Base-by-base conservation (phyloP, 1,140 invertebrate genomes). In the Dendrolimus punctatus region DNA sequence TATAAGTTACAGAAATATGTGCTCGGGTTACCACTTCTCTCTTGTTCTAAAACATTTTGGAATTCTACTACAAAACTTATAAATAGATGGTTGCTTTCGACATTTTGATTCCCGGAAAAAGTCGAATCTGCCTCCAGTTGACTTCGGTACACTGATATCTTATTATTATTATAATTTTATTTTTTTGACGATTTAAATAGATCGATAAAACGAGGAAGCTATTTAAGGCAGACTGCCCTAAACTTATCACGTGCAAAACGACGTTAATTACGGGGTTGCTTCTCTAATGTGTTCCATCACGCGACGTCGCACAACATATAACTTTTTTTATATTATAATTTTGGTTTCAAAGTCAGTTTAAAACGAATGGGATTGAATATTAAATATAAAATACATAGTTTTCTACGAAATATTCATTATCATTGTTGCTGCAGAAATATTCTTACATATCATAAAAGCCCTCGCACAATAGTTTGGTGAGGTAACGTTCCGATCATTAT, bases 261-360 rank as follows among this genome's bases (percentile, higher is more conserved):
- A 68, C 51, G 53, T 49, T 58, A 64, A 64, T 77, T 66, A 72
- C 77, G 71, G 70, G 66, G 66, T 62, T 60, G 58, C 53, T 57
- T 58, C 64, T 64, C 64, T 76, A 76, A 80, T 78, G 75, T 67
- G 56, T 58, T 58, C 49, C 66, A 72, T 68, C 77, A 80, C 77
- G 77, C 77, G 61, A 80, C 68, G 71, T 60, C 50, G 69, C 71
- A 75, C 71, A 71, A 49, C 65, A 76, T 71, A 73, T 66, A 65
- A 70, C 71, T 64, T 58, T 59, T 59, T 71, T 64, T 43, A 46
- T 66, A 64, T 59, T 67, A 64, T 55, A 68, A 63, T 48, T 59
- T 67, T 57, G 47, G 58, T 58, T 60, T 49, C 55, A 53, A 40
- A 40, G 46, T 54, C 46, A 46, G 46, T 40, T 58, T 46, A 54